Conservation (phyloP, 1,140 invertebrate genomes). For the Harpegnathos saltator region DNA sequence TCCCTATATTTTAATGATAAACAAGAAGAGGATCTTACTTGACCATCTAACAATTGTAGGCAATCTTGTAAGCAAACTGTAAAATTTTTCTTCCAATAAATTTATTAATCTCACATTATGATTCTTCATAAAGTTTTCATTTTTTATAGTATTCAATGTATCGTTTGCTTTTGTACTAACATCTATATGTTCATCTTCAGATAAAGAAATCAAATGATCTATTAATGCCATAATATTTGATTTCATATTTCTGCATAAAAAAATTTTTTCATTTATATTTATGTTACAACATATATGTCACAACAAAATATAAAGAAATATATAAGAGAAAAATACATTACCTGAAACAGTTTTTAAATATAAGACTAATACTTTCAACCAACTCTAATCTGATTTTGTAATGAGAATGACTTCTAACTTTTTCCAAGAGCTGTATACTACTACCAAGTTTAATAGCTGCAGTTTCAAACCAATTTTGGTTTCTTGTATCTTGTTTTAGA, state of each 20-base stretch:
- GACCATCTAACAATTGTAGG: constrained; percentile 88
- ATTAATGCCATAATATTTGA: constrained; percentile 86
- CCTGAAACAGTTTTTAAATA: constrained; percentile 87
- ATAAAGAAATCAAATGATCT: constrained; percentile 87
- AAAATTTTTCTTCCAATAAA: constrained; percentile 87
- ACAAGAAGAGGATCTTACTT: constrained; percentile 80
- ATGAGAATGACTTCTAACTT: constrained; percentile 86
- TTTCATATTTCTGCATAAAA: constrained; percentile 86
- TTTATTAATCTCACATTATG: constrained; percentile 84
- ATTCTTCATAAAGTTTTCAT: constrained; percentile 77
- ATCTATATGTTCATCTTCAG: constrained; percentile 86
- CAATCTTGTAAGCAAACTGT: constrained; percentile 85
- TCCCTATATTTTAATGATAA: constrained; percentile 31
- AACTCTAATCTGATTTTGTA: constrained; percentile 87
- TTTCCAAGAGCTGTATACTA: constrained; percentile 85
- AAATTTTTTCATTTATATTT: too few species aligned
- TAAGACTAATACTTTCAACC: constrained; percentile 82
- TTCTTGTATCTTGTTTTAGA: constrained; percentile 83
- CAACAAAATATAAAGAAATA: constrained; percentile 20
- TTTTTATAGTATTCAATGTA: constrained; percentile 83
- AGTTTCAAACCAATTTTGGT: constrained; percentile 86
- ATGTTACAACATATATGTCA: too few species aligned
- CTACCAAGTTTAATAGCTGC: constrained; percentile 86
- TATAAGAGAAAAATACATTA: constrained; percentile 73
- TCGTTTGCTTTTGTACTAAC: constrained; percentile 82